phyloP scores from a whole-genome alignment of 2,797 vertebrate species.

The Spinibarbus caldwelli region DNA sequence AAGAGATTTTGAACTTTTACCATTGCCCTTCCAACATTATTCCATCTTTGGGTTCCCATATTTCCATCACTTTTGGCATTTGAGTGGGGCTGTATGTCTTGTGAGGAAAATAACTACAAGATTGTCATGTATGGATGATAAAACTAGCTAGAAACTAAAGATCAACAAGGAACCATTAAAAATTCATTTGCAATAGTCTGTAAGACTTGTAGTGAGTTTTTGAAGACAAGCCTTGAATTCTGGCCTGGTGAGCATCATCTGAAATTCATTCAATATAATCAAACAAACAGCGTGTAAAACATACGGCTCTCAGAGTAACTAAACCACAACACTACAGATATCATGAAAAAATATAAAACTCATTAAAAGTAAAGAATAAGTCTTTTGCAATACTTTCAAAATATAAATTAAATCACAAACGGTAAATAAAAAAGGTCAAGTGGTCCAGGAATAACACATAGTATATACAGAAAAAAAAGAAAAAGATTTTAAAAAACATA shows the following conservation, averaged over 20 bases:
- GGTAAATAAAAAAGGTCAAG: constrained; percentile 3
- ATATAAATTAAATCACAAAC: background rate
- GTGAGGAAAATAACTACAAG: constrained; percentile 5
- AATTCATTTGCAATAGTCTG: background rate
- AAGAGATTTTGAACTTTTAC: background rate
- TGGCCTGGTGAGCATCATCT: background rate
- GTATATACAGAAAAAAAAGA: background rate
- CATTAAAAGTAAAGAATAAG: constrained; percentile 12
- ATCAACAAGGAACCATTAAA: background rate
- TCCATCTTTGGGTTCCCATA: constrained; percentile 19
- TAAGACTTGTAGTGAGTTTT: background rate
- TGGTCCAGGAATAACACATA: constrained; percentile 31
- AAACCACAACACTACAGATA: background rate
- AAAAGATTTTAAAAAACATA: background rate
- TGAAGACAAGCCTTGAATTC: background rate
- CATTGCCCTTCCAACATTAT: background rate
- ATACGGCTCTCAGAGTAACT: background rate
- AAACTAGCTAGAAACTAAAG: background rate
- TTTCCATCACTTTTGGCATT: background rate
- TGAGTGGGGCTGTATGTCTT: background rate
- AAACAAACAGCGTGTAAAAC: background rate
- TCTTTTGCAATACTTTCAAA: background rate
- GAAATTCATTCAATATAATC: constrained; percentile 7
- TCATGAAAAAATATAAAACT: background rate
- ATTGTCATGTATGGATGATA: constrained; percentile 3